These are phyloP conservation scores for Caloenas nicobarica DNA, from an alignment of 2,113 vertebrate genomes.

Conservation along the genomic window DNA sequence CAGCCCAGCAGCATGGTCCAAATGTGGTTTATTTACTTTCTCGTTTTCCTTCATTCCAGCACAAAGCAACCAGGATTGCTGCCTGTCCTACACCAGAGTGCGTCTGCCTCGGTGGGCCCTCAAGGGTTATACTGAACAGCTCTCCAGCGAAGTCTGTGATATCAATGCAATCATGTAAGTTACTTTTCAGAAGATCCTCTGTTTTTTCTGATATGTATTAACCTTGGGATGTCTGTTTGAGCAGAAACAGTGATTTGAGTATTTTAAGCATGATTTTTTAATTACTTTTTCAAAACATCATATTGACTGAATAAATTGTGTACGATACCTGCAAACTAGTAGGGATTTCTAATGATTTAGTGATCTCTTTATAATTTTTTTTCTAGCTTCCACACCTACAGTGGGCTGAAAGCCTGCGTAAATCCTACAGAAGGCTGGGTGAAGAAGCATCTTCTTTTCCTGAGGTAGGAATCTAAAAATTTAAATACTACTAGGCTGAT, in stretches of 20 bases:
- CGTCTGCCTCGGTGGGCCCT: neutral
- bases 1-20: neutral
- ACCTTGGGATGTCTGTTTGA: neutral
- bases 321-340: neutral
- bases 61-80: slow-evolving; percentile 75
- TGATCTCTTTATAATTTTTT: neutral
- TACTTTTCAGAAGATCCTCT: neutral
- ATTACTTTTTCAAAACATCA: neutral
- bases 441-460: slow-evolving; percentile 18
- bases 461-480: slow-evolving; percentile 60
- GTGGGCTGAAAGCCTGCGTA: slow-evolving; percentile 45
- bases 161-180: slow-evolving; percentile 77
- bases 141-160: slow-evolving; percentile 70
- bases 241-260: neutral
- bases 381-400: slow-evolving; percentile 61
- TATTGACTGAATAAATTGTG: neutral
- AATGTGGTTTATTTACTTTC: neutral
- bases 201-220: neutral
- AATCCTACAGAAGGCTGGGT: slow-evolving; percentile 72
- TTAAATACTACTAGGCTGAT: neutral
- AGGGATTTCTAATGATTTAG: neutral
- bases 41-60: slow-evolving; percentile 28
- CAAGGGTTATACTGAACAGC: slow-evolving; percentile 61
- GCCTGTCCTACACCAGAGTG: slow-evolving; percentile 59
- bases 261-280: neutral